phyloP scores from a whole-genome alignment of 2,113 vertebrate species.

The Phycodurus eques region DNA sequence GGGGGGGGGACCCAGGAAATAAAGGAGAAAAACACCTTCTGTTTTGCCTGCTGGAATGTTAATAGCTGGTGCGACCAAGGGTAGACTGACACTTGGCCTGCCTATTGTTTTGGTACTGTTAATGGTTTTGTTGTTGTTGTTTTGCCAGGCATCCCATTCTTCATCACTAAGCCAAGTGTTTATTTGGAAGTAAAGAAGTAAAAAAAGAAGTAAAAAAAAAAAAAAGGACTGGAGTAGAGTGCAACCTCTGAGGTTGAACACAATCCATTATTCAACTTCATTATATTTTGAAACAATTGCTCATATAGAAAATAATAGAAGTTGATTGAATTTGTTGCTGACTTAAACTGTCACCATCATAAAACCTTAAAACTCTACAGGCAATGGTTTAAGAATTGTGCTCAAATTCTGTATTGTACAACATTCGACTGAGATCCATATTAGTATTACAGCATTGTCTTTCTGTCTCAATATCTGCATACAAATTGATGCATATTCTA shows the following conservation, averaged over 20 bases:
- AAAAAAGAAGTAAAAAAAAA: no score
- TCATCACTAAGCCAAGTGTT: not conserved
- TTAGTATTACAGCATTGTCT: not conserved
- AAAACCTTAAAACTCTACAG: no score
- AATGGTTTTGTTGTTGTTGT: not conserved
- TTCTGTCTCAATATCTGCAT: not conserved
- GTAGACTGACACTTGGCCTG: conserved; percentile 8
- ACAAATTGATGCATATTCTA: not conserved
- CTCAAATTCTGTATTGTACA: no score
- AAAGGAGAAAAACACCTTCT: conserved; percentile 37
- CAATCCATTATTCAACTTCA: not conserved
- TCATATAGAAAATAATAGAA: no score
- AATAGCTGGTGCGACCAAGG: conserved; percentile 44
- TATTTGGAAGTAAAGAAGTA: no score
- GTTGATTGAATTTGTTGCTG: no score
- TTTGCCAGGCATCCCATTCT: not conserved
- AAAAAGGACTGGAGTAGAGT: not conserved
- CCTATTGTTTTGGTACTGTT: not conserved
- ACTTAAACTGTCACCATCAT: no score
- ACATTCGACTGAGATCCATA: no score
- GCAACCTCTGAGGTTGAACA: no score
- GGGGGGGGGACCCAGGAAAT: conserved; percentile 38
- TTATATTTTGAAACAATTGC: no score
- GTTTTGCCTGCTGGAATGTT: conserved; percentile 59
- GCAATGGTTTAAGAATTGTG: no score